A percentile compares a stretch with the other conserved stretches of the same genome.
These are phyloP conservation scores for Mungos mungo DNA, from an alignment of 2,113 vertebrate genomes.

Conservation along the genomic window DNA sequence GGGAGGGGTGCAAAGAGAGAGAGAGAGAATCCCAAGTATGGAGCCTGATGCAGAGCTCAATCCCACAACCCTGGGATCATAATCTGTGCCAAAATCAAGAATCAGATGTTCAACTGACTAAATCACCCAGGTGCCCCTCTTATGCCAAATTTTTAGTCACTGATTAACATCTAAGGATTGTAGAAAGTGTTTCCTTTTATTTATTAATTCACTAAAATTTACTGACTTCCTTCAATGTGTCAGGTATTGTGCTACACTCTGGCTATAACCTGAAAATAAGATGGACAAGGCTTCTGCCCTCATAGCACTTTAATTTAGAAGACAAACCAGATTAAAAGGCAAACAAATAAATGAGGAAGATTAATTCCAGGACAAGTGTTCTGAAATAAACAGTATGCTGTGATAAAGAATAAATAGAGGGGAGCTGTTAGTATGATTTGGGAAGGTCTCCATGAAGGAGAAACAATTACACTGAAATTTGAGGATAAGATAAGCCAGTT, in stretches of 20 bases:
- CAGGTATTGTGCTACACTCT: not conserved
- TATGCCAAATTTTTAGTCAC: not conserved
- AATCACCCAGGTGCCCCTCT: not conserved
- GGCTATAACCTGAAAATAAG: not conserved
- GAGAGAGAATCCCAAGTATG: no score
- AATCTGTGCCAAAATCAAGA: not conserved
- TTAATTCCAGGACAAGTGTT: not conserved
- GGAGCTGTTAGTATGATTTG: not conserved
- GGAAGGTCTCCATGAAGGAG: not conserved
- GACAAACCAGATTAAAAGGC: not conserved
- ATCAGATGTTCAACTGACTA: not conserved
- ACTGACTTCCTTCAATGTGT: not conserved
- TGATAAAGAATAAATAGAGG: not conserved
- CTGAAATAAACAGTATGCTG: slow-evolving; percentile 12
- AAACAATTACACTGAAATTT: not conserved
- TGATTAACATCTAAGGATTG: not conserved
- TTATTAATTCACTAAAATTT: not conserved
- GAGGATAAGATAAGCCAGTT: not conserved
- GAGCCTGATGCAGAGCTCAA: no score
- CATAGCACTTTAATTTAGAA: not conserved
- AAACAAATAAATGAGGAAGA: slow-evolving; percentile 11
- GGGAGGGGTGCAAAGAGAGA: no score
- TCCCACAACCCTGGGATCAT: no score
- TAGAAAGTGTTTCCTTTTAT: not conserved
- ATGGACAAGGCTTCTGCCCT: not conserved